Evolutionary conservation across 2,888 invertebrate species (phyloP).

Genomic region (Eupithecia centaureata): DNA sequence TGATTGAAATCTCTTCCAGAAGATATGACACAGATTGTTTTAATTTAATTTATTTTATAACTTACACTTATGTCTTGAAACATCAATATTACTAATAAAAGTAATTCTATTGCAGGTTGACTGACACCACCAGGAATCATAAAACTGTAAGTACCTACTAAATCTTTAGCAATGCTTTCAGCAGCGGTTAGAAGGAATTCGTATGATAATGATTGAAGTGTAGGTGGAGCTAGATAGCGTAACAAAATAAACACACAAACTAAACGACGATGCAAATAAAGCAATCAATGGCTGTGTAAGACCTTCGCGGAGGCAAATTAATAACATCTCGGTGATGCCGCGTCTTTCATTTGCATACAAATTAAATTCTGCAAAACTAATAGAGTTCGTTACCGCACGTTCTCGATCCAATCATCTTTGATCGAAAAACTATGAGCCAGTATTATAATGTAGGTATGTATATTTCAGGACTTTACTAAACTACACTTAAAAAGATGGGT

Average conservation of each 20-base stretch:
- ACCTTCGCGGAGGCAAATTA: conserved; percentile 40
- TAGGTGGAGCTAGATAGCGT: not conserved
- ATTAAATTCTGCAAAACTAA: conserved; percentile 76
- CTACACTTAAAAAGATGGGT: too few species aligned
- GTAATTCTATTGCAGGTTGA: not conserved
- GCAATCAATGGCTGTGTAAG: conserved; percentile 41
- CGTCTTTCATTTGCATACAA: conserved; percentile 72
- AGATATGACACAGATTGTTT: conserved; percentile 48
- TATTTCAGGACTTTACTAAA: too few species aligned
- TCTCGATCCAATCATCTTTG: conserved; percentile 38
- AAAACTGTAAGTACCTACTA: not conserved
- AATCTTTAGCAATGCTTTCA: not conserved
- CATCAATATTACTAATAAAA: not conserved
- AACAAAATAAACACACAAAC: conserved; percentile 21
- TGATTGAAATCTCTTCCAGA: conserved; percentile 49
- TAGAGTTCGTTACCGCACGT: conserved; percentile 55
- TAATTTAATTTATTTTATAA: conserved; percentile 31
- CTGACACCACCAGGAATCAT: not conserved
- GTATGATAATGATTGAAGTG: conserved; percentile 1
- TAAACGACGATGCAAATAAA: conserved; percentile 38
- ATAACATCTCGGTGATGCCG: conserved; percentile 46
- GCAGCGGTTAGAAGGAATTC: not conserved
- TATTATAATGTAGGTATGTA: too few species aligned
- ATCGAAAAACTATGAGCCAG: not conserved
- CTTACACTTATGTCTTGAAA: not conserved